Evolutionary conservation across 64 coral and sea anemone genomes (phyloP).

Genomic region (Pocillopora verrucosa): DNA sequence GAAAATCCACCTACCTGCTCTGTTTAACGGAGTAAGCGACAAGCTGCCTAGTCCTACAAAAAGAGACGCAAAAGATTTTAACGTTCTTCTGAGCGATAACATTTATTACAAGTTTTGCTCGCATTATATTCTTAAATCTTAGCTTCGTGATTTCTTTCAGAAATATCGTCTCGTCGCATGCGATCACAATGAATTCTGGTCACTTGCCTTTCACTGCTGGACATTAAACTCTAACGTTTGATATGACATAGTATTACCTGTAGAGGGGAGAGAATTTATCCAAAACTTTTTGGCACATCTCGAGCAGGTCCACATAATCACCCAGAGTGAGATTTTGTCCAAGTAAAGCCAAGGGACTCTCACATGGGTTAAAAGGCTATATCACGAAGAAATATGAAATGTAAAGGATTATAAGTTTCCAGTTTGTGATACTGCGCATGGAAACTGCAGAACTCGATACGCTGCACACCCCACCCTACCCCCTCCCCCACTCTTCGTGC

Average conservation of each 20-base stretch:
- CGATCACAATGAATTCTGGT: too few species aligned
- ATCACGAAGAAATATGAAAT: neutral
- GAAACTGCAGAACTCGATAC: too few species aligned
- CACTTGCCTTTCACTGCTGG: too few species aligned
- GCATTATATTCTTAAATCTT: too few species aligned
- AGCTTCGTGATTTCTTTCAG: too few species aligned
- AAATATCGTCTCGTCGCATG: too few species aligned
- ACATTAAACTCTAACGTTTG: neutral
- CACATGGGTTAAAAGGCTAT: constrained; percentile 31
- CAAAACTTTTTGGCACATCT: constrained; percentile 36
- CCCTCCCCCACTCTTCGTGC: too few species aligned
- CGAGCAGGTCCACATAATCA: constrained; percentile 43
- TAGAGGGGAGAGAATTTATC: constrained; percentile 24
- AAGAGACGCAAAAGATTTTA: neutral
- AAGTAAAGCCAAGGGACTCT: constrained; percentile 30
- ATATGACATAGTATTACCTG: neutral
- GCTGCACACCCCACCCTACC: too few species aligned
- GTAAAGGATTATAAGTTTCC: neutral
- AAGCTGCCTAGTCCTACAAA: constrained; percentile 26
- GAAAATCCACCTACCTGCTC: neutral
- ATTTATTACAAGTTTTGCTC: neutral
- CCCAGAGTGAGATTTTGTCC: constrained; percentile 32
- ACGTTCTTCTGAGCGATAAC: neutral
- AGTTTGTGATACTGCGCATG: too few species aligned
- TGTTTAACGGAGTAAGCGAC: constrained; percentile 15